phyloP scores from a whole-genome alignment of 2,888 invertebrate genomes.

The Noctua fimbriata region DNA sequence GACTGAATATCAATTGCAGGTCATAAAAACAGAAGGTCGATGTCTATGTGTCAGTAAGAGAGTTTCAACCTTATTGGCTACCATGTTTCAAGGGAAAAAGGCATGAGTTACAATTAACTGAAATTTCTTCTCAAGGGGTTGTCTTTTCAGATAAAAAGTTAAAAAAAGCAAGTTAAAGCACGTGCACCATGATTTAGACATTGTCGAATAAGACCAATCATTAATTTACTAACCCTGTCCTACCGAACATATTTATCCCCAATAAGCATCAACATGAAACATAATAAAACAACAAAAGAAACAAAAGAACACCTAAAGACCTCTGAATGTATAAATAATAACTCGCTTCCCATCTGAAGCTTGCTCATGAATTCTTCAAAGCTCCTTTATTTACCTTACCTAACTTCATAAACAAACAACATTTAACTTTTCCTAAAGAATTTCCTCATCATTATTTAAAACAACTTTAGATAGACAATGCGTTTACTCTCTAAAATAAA shows the following conservation, averaged over 20 bases:
- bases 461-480: conserved; percentile 15
- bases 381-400: conserved; percentile 13
- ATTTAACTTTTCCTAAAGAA: conserved; percentile 7
- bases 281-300: conserved; percentile 19
- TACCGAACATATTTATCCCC: not conserved
- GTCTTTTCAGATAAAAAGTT: not conserved
- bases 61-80: not conserved
- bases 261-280: conserved; percentile 4
- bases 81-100: not conserved
- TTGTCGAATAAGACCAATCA: not conserved
- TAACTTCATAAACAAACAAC: not conserved
- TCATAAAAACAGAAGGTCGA: not conserved
- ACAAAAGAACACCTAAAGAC: conserved; percentile 13
- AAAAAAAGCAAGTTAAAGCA: not conserved
- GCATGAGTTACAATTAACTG: not conserved
- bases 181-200: not conserved
- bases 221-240: not conserved
- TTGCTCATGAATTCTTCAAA: conserved; percentile 33
- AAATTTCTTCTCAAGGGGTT: not conserved
- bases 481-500: conserved; percentile 53
- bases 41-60: not conserved
- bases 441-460: conserved; percentile 41
- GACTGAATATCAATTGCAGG: not conserved
- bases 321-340: conserved; percentile 35
- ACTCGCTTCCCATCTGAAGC: conserved; percentile 20